Percentiles rank a stretch among this genome's conserved stretches.
Evolutionary conservation across 1,140 invertebrate species (phyloP).

Genomic region (Antheraea mylitta): DNA sequence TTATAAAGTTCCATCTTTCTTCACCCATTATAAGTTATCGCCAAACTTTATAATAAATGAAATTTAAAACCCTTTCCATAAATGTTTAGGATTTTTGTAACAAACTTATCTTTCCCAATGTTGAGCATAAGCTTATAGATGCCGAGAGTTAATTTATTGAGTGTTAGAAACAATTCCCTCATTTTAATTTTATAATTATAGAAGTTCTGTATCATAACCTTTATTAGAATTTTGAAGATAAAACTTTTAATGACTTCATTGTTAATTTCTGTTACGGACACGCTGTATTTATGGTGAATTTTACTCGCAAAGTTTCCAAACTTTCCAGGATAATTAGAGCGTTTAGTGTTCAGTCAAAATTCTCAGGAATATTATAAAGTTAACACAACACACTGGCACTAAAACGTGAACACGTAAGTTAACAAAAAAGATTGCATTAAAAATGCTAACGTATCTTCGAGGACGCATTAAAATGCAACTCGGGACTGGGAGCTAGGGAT

Average conservation of each 20-base stretch:
- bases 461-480: not conserved
- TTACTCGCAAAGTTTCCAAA: slow-evolving; percentile 13
- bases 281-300: slow-evolving; percentile 26
- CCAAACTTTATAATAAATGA: not conserved
- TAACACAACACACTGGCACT: not conserved
- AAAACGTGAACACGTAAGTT: not conserved
- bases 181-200: slow-evolving; percentile 3
- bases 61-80: not conserved
- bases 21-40: no score
- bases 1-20: no score
- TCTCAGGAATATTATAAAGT: not conserved
- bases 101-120: not conserved
- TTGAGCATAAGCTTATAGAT: not conserved
- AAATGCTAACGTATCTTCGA: slow-evolving; percentile 1
- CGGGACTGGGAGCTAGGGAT: not conserved
- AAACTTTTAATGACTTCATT: slow-evolving; percentile 32
- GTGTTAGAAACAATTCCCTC: slow-evolving; percentile 2
- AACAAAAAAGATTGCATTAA: not conserved
- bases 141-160: not conserved
- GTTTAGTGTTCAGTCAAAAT: slow-evolving; percentile 2
- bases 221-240: slow-evolving; percentile 20
- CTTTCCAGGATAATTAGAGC: slow-evolving; percentile 21
- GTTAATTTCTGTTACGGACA: slow-evolving; percentile 30
- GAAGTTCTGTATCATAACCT: slow-evolving; percentile 4
- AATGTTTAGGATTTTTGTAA: not conserved